These are phyloP conservation scores for Sander lucioperca DNA, from an alignment of 2,113 vertebrate genomes.

Conservation along the genomic window DNA sequence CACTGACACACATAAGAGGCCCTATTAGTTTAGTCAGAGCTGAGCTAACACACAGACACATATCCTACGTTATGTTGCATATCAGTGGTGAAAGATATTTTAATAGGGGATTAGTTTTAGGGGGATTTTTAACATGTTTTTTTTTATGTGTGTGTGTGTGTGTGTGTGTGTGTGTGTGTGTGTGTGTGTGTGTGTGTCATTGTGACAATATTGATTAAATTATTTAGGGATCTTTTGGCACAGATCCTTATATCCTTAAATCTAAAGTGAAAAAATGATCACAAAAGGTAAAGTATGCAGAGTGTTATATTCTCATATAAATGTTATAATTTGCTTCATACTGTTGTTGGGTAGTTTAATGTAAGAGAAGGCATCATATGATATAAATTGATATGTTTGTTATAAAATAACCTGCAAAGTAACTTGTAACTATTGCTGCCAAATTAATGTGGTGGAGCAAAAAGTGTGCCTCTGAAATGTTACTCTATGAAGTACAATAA, in stretches of 20 bases:
- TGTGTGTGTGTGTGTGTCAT: too few relatives aligned
- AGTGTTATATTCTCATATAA: too few relatives aligned
- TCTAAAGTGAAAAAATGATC: too few relatives aligned
- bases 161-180: too few relatives aligned
- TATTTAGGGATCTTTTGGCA: too few relatives aligned
- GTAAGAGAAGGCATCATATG: neutral
- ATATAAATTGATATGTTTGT: neutral
- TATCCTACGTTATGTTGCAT: neutral
- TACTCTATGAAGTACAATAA: neutral
- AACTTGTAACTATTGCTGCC: neutral
- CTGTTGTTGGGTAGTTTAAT: neutral
- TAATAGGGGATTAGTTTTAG: neutral
- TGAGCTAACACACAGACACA: slow-evolving; percentile 26
- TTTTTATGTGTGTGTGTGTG: too few relatives aligned
- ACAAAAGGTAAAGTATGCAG: too few relatives aligned
- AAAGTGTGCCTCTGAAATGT: neutral
- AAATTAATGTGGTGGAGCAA: neutral
- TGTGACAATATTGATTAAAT: too few relatives aligned
- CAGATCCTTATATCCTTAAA: too few relatives aligned
- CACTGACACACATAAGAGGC: slow-evolving; percentile 29
- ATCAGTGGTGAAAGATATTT: neutral
- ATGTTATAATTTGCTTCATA: too few relatives aligned
- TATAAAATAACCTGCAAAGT: neutral
- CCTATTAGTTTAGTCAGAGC: slow-evolving; percentile 58
- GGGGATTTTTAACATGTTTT: neutral